These are phyloP conservation scores for Melanerpes formicivorus DNA, from an alignment of 2,113 vertebrate species.

Conservation along the genomic window DNA sequence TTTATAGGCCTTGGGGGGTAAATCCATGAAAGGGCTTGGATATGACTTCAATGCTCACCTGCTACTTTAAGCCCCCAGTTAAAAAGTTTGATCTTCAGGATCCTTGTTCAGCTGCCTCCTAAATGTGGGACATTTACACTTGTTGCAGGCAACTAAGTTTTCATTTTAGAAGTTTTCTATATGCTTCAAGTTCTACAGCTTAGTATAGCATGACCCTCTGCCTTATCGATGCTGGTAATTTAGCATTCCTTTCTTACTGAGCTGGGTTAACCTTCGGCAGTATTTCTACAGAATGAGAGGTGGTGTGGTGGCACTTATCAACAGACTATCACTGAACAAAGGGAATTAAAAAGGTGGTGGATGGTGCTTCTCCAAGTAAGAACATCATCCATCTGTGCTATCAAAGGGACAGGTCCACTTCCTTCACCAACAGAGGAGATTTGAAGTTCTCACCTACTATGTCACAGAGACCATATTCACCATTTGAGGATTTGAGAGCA, in stretches of 20 bases:
- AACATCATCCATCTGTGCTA: not conserved
- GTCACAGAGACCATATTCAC: not conserved
- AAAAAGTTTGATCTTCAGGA: not conserved
- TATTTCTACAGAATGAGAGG: not conserved
- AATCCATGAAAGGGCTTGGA: not conserved
- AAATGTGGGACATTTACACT: not conserved
- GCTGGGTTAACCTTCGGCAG: not conserved
- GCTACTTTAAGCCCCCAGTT: not conserved
- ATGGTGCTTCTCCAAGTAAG: not conserved
- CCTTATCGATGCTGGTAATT: not conserved
- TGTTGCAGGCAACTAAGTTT: not conserved
- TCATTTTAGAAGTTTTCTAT: not conserved
- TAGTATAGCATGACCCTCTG: not conserved
- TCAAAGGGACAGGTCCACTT: not conserved
- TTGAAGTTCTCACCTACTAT: not conserved
- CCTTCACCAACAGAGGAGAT: fast-evolving
- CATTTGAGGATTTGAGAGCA: not conserved
- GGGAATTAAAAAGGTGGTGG: not conserved
- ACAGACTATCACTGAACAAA: not conserved
- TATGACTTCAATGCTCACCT: not conserved
- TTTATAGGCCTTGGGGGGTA: not conserved
- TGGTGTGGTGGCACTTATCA: not conserved
- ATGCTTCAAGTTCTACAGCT: not conserved
- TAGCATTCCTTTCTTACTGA: not conserved
- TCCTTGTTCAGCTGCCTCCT: not conserved